These are phyloP conservation scores for Naja naja DNA, from an alignment of 2,113 vertebrate genomes.

Conservation along the genomic window DNA sequence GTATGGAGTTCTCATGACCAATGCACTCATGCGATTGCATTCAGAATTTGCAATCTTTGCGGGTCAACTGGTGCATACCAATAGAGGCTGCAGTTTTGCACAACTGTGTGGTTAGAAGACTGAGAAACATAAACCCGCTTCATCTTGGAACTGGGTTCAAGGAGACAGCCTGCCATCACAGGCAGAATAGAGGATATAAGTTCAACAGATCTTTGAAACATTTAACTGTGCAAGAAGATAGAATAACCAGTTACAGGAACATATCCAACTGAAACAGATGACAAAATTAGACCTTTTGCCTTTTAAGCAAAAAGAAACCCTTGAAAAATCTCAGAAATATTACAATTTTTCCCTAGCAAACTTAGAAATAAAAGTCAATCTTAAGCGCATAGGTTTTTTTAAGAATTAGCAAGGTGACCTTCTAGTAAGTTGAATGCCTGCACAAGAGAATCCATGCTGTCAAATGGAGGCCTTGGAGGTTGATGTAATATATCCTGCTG, in stretches of 20 bases:
- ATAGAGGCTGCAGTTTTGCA: background rate
- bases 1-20: background rate
- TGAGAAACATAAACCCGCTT: background rate
- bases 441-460: background rate
- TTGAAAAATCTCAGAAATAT: background rate
- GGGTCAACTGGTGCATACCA: background rate
- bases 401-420: background rate
- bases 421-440: background rate
- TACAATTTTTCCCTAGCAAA: background rate
- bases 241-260: background rate
- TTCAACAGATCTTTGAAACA: background rate
- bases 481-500: background rate
- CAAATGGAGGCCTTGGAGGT: background rate
- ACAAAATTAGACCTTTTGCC: background rate
- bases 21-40: background rate
- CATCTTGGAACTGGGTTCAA: background rate
- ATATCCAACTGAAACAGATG: background rate
- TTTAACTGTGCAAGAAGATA: background rate
- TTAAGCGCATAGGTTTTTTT: background rate
- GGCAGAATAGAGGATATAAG: background rate
- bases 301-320: background rate
- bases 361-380: background rate
- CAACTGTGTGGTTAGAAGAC: background rate
- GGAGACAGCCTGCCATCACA: background rate
- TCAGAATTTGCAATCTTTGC: background rate